phyloP scores from a whole-genome alignment of 64 coral and sea anemone genomes.

The Anthopleura sola region DNA sequence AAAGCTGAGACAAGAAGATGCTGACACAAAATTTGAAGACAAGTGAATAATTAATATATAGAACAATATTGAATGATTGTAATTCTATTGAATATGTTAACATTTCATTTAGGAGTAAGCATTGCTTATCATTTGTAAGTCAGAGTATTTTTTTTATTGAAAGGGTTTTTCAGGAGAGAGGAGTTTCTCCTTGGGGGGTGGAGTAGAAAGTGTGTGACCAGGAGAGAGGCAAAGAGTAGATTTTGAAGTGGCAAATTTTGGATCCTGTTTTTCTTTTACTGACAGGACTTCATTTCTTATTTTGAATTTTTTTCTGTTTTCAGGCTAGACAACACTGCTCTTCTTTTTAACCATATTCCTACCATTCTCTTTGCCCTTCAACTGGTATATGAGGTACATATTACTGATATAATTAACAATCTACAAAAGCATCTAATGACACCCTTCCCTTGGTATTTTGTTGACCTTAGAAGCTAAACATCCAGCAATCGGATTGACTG shows the following conservation, averaged over 20 bases:
- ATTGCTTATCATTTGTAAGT: no score
- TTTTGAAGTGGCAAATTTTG: background rate
- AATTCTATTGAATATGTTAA: background rate
- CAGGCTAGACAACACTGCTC: constrained; percentile 2
- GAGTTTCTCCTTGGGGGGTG: no score
- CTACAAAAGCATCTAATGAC: no score
- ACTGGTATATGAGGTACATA: constrained; percentile 25
- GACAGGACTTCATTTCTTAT: background rate
- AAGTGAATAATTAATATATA: background rate
- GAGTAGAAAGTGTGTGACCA: no score
- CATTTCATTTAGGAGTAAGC: no score
- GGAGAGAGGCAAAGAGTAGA: no score
- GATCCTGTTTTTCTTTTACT: background rate
- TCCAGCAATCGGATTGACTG: no score
- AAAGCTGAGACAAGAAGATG: background rate
- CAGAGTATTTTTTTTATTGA: no score
- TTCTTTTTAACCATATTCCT: constrained; percentile 7
- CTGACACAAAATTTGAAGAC: background rate
- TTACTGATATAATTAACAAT: background rate
- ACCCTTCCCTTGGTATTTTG: no score
- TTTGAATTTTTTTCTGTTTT: background rate
- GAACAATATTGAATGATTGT: background rate
- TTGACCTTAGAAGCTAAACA: no score
- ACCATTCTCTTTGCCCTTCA: constrained; percentile 20
- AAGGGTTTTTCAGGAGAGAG: no score